Conservation (phyloP, 2,113 vertebrate genomes). For the Coptodon bakossiorum region DNA sequence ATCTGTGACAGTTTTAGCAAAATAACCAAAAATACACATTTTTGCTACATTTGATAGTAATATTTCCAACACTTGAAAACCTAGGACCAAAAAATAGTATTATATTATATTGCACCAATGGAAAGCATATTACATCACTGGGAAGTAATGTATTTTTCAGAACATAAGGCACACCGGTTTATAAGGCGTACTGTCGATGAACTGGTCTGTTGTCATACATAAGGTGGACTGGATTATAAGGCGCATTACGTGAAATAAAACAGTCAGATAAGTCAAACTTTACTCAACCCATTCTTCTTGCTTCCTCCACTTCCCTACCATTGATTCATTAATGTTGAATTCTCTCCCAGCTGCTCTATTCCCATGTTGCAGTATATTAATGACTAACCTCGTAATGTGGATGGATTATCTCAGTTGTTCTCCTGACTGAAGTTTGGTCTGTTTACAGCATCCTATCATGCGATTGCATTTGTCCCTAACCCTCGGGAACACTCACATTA, state of each 20-base stretch:
- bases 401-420: too few species aligned
- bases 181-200: neutral
- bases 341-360: neutral
- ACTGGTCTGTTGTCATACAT: neutral
- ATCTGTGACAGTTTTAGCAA: neutral
- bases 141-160: fast-evolving
- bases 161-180: neutral
- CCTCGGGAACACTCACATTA: too few species aligned
- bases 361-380: too few species aligned
- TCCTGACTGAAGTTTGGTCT: too few species aligned
- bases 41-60: neutral
- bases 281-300: neutral
- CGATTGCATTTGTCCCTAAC: too few species aligned
- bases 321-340: neutral
- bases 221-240: fast-evolving
- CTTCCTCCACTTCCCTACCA: neutral
- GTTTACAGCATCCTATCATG: too few species aligned
- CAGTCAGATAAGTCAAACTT: neutral
- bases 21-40: neutral
- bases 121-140: neutral
- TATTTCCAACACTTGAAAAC: neutral
- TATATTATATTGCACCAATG: neutral
- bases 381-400: too few species aligned
- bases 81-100: neutral
- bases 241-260: neutral